phyloP scores from a whole-genome alignment of 2,888 invertebrate genomes.

The Pycnomerus fuliginosus region DNA sequence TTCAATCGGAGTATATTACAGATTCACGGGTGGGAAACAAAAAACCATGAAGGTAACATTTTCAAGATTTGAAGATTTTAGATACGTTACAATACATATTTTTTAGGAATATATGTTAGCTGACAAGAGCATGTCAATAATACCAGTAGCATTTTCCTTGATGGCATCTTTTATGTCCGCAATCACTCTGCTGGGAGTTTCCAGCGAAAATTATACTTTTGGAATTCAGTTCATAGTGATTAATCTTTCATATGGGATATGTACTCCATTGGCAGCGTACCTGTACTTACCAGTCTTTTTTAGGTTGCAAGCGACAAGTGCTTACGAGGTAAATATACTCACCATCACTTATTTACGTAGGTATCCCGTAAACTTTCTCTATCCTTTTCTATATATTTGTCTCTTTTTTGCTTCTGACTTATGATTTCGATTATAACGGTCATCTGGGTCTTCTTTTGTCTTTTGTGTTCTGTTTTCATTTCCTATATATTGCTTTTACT shows the following conservation, averaged over 20 bases:
- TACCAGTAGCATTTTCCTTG: slow-evolving; percentile 82
- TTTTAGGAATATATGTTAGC: slow-evolving; percentile 79
- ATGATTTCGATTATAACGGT: too few species aligned
- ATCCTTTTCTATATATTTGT: too few species aligned
- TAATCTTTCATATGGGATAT: slow-evolving; percentile 73
- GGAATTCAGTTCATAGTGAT: slow-evolving; percentile 80
- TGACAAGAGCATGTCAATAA: slow-evolving; percentile 74
- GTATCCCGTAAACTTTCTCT: too few species aligned
- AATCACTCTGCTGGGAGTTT: slow-evolving; percentile 84
- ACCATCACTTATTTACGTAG: too few species aligned
- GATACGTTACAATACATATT: slow-evolving; percentile 4
- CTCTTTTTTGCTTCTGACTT: too few species aligned
- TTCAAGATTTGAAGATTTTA: slow-evolving; percentile 1
- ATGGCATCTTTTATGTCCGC: slow-evolving; percentile 96
- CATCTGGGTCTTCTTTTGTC: too few species aligned
- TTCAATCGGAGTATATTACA: slow-evolving; percentile 79
- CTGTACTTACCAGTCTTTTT: slow-evolving; percentile 85
- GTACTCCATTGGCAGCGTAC: slow-evolving; percentile 75
- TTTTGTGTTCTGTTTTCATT: too few species aligned
- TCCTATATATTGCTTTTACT: too few species aligned
- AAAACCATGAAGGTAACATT: slow-evolving; percentile 71
- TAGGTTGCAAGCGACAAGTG: slow-evolving; percentile 78
- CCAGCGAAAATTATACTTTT: slow-evolving; percentile 81
- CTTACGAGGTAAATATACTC: slow-evolving; percentile 81
- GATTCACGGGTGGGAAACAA: slow-evolving; percentile 82